Evolutionary conservation across 2,888 invertebrate genomes (phyloP), one percentile per base, ranked within the genome.

Genomic region (Frankliniella intonsa): DNA sequence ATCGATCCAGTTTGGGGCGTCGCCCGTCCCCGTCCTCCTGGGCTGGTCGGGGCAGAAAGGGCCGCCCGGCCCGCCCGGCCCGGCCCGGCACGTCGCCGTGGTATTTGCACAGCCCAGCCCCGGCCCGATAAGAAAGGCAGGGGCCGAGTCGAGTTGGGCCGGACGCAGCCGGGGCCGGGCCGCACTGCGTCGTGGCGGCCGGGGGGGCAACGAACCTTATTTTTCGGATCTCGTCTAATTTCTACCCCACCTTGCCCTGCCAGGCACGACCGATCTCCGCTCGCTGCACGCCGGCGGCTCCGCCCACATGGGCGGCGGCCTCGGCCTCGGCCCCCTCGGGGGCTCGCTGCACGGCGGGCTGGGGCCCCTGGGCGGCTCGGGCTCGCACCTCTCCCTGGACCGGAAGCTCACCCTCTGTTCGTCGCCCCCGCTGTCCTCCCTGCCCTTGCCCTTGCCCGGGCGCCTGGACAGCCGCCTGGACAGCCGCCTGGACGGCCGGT

Each of bases 401-500:
- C 88, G 91, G 85, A 90, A 90, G 87, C 87, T 90, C 83, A 87
- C 89, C 84, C 89, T 90, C 27, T 87, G 88, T 19, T 91, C 91
- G 87, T 92, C 92, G 0, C 92, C 92, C 82, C 91, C 92, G 82
- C 89, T 91, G 87, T 91, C 91, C 82, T 92, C 92, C 80, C 87
- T 92, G 80, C 90, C 92, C 81, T 22, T 76, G 25, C 69, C 69
- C 10, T 8, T 76, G 69, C 69, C 69, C 22, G 69, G 69, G 25
- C 69, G 69, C 69, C 69, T 22, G 22, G 69, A 69, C 7, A n/a
- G n/a, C n/a, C 69, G 69, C 22, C 69, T 69, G 69, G 69, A 69
- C 3, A 22, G 69, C 22, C 69, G 69, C 22, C n/a, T 11, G 0
- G 69, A 76, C 22, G 25, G 69, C 25, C 22, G 69, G 25, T 76